Evolutionary conservation across 2,888 invertebrate species (phyloP), one percentile per base, ranked within the genome.

Genomic region (Andrena flavipes): DNA sequence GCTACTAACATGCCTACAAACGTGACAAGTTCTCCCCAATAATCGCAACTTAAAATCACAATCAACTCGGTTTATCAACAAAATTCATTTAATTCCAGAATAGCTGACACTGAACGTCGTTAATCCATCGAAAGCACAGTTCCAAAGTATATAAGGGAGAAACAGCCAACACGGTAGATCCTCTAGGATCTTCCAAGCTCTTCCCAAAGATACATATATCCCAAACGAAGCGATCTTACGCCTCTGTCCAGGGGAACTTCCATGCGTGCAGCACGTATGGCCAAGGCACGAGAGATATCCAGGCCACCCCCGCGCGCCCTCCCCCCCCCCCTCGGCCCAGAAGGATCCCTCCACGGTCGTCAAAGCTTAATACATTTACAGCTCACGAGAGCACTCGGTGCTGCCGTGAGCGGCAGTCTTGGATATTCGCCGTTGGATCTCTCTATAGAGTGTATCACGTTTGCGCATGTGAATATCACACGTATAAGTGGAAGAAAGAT

Each of bases 311-410:
- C 62, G 76, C 48, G 54, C 77, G 82, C 76, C 82, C 86, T 87
- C 87, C 88, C 73, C 77, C 80, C 76, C 82, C 86, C 87, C 87
- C 88, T 74, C 83, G 85, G 90, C 89, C 87, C 88, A 84, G 56
- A 91, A 80, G 87, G 88, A 90, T 93, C 93, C 93, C 93, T 90
- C 89, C 91, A 89, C 91, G 91, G 90, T 93, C 93, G 92, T 93
- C 93, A 93, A 93, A 93, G 91, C 93, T 93, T 93, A 93, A 93
- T 93, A 93, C 93, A 93, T 93, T 94, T 94, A 94, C 93, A 92
- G 92, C 93, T 91, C 90, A 90, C 92, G 90, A 89, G 90, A 89
- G 90, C 82, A 83, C 87, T 85, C 86, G 84, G 85, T 80, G 80
- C 76, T 80, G 82, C 85, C 78, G 86, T 82, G 80, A 83, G 80